Base-by-base conservation (phyloP, 2,113 vertebrate genomes). In the Terrapene triunguis region DNA sequence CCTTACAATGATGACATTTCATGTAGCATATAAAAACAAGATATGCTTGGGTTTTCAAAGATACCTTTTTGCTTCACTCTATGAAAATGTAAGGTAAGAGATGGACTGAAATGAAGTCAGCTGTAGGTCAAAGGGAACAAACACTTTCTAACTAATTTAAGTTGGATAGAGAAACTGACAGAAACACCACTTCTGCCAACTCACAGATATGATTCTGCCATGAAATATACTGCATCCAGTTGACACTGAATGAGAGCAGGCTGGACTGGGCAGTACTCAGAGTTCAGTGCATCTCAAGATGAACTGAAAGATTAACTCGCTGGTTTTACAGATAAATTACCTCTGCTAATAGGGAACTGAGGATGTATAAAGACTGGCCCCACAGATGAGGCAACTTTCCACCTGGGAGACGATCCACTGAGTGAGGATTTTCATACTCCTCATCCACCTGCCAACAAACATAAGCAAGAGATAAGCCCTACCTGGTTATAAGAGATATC, bases 361-460 rank as follows among this genome's bases (percentile, higher is more conserved):
- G 96, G 87, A 99, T 98, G 95, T 99, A 99, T n/a, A 99, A 97
- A 0, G 99, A 99, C 35, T 99, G 99, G 59, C 99, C 99, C 99
- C 99, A 99, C 98, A 99, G 99, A 98, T 99, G 99, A 17, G 99
- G 99, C 48, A 99, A 93, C 97, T 99, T 99, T 32, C 99, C 99
- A 93, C 98, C 57, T 35, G 99, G 98, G 82, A 99, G 88, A 94
- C 99, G 98, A 96, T 99, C 99, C 98, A 99, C 99, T 0, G 99
- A 98, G 96, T 99, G 99, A 85, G 99, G 99, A 85, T 98, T 99
- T 88, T 98, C 98, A 96, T 99, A 99, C 91, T 99, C 99, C 90
- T 99, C 99, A 8, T 99, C 99, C 54, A 99, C 98, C 99, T 99
- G 96, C 78, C 72, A 97, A 84, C 80, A 94, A 97, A 95, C 35